Conservation (phyloP, 2,888 invertebrate genomes). For the Himalopsyche tibetana region DNA sequence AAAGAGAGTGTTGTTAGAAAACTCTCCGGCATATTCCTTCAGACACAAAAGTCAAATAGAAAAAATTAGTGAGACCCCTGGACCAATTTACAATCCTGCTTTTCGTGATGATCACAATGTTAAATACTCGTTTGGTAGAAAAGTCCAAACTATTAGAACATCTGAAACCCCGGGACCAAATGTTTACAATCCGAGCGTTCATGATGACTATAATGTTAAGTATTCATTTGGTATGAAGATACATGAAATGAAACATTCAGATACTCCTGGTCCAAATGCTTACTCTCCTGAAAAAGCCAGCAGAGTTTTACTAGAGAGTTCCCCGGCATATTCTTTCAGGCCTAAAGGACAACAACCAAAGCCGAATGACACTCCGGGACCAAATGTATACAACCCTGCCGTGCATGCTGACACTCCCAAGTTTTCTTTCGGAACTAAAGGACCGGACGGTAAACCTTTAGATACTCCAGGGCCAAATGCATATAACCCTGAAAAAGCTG, state of each 20-base stretch:
- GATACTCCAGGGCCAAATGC: too few relatives aligned
- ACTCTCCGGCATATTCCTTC: constrained; percentile 84
- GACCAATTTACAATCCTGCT: constrained; percentile 80
- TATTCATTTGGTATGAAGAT: constrained; percentile 84
- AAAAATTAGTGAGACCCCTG: constrained; percentile 82
- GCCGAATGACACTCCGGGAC: constrained; percentile 82
- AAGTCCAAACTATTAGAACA: constrained; percentile 74
- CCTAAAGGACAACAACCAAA: constrained; percentile 79
- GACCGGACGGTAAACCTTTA: constrained; percentile 65
- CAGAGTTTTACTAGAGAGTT: constrained; percentile 77
- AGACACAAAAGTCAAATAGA: constrained; percentile 81
- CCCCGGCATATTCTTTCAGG: constrained; percentile 85
- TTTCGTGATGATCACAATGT: constrained; percentile 79
- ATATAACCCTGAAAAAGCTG: too few relatives aligned
- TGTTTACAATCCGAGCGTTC: constrained; percentile 77
- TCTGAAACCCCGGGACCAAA: constrained; percentile 79
- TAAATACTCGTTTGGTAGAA: constrained; percentile 77
- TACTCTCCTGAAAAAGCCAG: constrained; percentile 80
- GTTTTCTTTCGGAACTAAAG: constrained; percentile 78
- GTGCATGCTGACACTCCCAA: constrained; percentile 81
- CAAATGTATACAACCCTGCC: constrained; percentile 81
- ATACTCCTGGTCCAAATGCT: constrained; percentile 80
- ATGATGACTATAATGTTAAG: constrained; percentile 77
- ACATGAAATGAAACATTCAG: constrained; percentile 76
- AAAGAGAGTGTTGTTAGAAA: constrained; percentile 77